phyloP scores from a whole-genome alignment of 2,113 vertebrate genomes.

The Poecile atricapillus region DNA sequence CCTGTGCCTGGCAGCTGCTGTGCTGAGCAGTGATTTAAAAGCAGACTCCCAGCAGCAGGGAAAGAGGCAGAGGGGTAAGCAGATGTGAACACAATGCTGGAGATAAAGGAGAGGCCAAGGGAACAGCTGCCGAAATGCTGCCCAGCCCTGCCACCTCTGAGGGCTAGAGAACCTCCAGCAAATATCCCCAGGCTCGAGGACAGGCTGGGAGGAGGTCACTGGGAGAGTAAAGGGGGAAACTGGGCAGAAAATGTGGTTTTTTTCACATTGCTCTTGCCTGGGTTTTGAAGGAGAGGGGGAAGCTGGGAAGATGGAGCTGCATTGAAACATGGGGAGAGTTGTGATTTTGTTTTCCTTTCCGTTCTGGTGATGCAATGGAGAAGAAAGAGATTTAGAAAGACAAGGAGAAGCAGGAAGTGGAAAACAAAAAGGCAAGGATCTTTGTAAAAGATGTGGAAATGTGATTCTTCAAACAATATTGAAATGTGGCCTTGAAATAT shows the following conservation, averaged over 20 bases:
- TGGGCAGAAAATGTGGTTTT: fast-evolving
- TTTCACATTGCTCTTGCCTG: not conserved
- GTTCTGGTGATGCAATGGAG: not conserved
- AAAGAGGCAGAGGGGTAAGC: slow-evolving; percentile 32
- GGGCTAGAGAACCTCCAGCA: not conserved
- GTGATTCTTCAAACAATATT: not conserved
- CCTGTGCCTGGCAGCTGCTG: not conserved
- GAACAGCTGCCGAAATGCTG: slow-evolving; percentile 13
- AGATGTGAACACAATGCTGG: slow-evolving; percentile 58
- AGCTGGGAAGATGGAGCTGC: not conserved
- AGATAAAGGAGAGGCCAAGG: slow-evolving; percentile 58
- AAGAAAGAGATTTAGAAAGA: not conserved
- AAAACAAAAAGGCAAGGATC: not conserved
- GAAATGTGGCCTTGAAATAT: not conserved
- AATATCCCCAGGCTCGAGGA: not conserved
- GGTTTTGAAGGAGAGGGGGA: not conserved
- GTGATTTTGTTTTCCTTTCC: not conserved
- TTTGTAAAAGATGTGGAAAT: not conserved
- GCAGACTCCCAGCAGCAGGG: not conserved
- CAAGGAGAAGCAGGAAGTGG: not conserved
- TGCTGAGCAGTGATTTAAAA: slow-evolving; percentile 46
- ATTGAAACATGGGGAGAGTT: not conserved
- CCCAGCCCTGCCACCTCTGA: fast-evolving
- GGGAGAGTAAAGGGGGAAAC: not conserved
- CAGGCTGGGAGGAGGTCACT: not conserved